Conservation (phyloP, 1,140 invertebrate genomes). For the Anastatus disparis region DNA sequence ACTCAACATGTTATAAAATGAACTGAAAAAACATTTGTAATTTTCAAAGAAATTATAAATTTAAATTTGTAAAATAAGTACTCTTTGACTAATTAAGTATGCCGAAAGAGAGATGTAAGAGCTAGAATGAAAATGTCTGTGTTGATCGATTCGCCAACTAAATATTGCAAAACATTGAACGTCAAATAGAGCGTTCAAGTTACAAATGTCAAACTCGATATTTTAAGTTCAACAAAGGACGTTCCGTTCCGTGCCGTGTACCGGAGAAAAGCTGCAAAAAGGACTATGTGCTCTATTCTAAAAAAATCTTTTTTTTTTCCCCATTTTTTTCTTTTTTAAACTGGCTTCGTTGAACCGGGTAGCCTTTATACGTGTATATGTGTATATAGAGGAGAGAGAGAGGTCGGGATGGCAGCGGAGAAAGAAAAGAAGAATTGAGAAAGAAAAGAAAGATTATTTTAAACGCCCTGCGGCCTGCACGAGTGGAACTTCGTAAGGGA, state of each 20-base stretch:
- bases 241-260: not conserved
- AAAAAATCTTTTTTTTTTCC: constrained; percentile 22
- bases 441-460: constrained; percentile 30
- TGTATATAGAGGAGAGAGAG: not conserved
- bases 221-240: constrained; percentile 32
- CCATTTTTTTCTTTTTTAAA: too few species aligned
- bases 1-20: too few species aligned
- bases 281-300: not conserved
- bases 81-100: too few species aligned
- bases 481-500: constrained; percentile 42
- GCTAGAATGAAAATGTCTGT: too few species aligned
- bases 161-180: not conserved
- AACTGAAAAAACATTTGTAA: too few species aligned
- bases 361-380: too few species aligned
- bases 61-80: too few species aligned
- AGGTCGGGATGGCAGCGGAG: not conserved
- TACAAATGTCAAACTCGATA: constrained; percentile 35
- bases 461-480: constrained; percentile 27
- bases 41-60: too few species aligned
- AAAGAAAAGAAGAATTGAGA: constrained; percentile 20
- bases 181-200: constrained; percentile 24
- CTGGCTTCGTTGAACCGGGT: too few species aligned
- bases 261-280: not conserved
- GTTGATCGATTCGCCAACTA: not conserved
- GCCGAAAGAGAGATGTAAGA: too few species aligned